A percentile compares a stretch with the other conserved stretches of the same genome.
These are phyloP conservation scores for Beris morrisii DNA, from an alignment of 2,888 invertebrate species.

Conservation along the genomic window DNA sequence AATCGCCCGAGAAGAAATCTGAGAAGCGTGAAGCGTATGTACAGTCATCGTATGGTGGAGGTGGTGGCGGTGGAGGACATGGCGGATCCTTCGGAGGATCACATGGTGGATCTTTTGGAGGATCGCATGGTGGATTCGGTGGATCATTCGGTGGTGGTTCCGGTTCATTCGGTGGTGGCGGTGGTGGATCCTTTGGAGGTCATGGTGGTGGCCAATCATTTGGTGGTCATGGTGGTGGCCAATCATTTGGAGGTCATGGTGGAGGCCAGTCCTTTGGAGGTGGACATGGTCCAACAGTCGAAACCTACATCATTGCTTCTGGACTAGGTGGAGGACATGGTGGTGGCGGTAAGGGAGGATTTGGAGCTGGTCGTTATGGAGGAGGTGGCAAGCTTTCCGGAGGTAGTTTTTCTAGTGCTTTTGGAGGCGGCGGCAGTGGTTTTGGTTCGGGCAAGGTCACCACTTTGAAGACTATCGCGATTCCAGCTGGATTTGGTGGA, in stretches of 20 bases:
- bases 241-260: background rate
- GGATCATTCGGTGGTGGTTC: background rate
- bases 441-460: constrained; percentile 1
- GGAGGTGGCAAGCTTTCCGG: constrained; percentile 9
- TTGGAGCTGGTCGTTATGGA: constrained; percentile 22
- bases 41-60: constrained; percentile 36
- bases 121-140: background rate
- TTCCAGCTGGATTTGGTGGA: constrained; percentile 19
- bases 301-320: constrained; percentile 3
- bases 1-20: constrained; percentile 33
- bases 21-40: constrained; percentile 38
- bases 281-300: constrained; percentile 21
- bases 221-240: background rate
- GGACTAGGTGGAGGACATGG: constrained; percentile 7
- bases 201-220: background rate
- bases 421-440: background rate
- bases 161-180: constrained; percentile 19
- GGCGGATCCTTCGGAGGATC: background rate
- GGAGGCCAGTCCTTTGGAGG: constrained; percentile 12
- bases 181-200: constrained; percentile 7
- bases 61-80: constrained; percentile 17
- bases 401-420: too few species aligned
- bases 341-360: constrained; percentile 19
- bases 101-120: background rate
- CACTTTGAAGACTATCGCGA: constrained; percentile 9